A percentile compares a stretch with the other conserved stretches of the same genome.
Evolutionary conservation across 2,888 invertebrate species (phyloP).

Genomic region (Leptopilina drosophilae): DNA sequence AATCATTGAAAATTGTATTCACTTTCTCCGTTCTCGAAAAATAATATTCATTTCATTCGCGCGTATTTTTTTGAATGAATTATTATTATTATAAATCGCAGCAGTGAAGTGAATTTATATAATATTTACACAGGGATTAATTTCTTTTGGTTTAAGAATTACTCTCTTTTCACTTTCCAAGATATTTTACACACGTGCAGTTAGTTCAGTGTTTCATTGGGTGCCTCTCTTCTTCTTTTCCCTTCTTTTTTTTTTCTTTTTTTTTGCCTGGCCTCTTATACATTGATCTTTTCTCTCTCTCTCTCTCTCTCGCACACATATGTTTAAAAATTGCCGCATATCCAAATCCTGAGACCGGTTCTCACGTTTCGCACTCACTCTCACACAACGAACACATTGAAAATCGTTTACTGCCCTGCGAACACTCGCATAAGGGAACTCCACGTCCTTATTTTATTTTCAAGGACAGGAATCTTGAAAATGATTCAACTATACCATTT

Average conservation of each 20-base stretch:
- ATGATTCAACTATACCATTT: neutral
- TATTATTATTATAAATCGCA: no score
- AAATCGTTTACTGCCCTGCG: neutral
- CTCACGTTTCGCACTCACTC: constrained; percentile 10
- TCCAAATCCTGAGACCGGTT: constrained; percentile 43
- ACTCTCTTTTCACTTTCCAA: neutral
- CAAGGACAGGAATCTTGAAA: constrained; percentile 25
- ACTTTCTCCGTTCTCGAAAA: no score
- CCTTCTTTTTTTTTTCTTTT: no score
- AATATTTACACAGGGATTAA: neutral
- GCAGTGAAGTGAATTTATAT: neutral
- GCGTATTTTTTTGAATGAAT: neutral
- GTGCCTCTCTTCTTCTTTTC: neutral
- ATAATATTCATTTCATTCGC: neutral
- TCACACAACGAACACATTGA: neutral
- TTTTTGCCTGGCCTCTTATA: neutral
- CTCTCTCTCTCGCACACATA: neutral
- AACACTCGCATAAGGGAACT: constrained; percentile 14
- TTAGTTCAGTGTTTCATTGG: constrained; percentile 5
- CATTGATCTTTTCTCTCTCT: constrained; percentile 39
- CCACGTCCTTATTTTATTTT: constrained; percentile 17
- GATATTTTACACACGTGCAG: constrained; percentile 20
- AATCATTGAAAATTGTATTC: neutral
- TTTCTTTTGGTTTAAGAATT: neutral
- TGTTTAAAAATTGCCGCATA: constrained; percentile 41